Base-by-base conservation (phyloP, 2,888 invertebrate species). In the Agriopis marginaria region DNA sequence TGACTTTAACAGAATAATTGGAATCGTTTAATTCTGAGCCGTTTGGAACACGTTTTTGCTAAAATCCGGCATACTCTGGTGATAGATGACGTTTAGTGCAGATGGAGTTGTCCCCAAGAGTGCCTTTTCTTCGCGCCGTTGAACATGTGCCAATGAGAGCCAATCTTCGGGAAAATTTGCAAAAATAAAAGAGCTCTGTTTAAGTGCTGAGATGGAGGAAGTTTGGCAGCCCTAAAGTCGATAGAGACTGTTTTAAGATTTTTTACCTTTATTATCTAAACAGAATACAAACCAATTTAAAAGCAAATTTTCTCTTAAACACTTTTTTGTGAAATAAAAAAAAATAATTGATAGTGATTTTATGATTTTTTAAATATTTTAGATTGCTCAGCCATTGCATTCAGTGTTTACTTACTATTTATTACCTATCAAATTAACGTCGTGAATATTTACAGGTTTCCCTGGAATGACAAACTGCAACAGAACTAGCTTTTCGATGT, bases 81-180 rank as follows among this genome's bases (percentile, higher is more conserved):
- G 92, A 92, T 91, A 90, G 89, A 92, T 91, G 89, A 85, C 87
- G 88, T 89, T 92, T 89, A 89, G 88, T 85, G 86, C 86, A 89
- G 89, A 91, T 89, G 85, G 84, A 92, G 91, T 91, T 83, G 90
- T 84, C 84, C 93, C 92, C 93, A 74, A 70, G 92, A 90, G 93
- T 86, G 88, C 85, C 80, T 87, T 92, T 81, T 88, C 86, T 88
- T 76, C 89, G 86, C 88, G 77, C 84, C 84, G 91, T 90, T 92
- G 88, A 92, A 88, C 91, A 89, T 86, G 86, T 87, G 90, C 90
- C 92, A 91, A 91, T 89, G 86, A 86, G 85, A 84, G 84, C 85
- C 84, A 83, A 87, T 89, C 85, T 88, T 80, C 76, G 72, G 77
- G 78, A 81, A 84, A 85, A 86, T 86, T 89, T 84, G 79, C 75